Evolutionary conservation across 2,888 invertebrate species (phyloP), one percentile per base, ranked within the genome.

Genomic region (Orthonychiurus folsomi): DNA sequence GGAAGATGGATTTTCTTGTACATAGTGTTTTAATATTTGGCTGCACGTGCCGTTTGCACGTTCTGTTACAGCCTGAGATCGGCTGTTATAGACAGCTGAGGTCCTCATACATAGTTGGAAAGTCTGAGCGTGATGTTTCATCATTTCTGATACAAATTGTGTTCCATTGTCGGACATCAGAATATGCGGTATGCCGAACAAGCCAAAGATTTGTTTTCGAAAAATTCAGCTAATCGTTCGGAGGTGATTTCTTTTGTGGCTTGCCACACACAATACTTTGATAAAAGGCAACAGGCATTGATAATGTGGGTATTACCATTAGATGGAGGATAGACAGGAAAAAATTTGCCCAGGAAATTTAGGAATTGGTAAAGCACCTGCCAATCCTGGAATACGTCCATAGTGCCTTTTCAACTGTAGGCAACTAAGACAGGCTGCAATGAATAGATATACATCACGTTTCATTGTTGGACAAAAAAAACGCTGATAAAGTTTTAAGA

Each of bases 341-440:
- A 12, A 15, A 24, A 55, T 55, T 55, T 55, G 21, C 2, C 9
- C 9, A 23, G 24, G 25, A 55, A 23, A 55, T 3, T 20, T 3
- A 15, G 55, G 55, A 24, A 55, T 55, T 15, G 55, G 55, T n/a
- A 55, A 5, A 5, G 55, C 25, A 3, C 55, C 55, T 5, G 25
- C 3, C 5, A 15, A 9, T 20, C 55, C 55, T 55, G 55, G 55
- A 24, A 23, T 52, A 3, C 5, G 12, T 55, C 21, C 55, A 15
- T 55, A 25, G 25, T 20, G 21, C 3, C 25, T 3, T 25, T 24
- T 15, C 55, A 55, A 23, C 5, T 23, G 5, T 9, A 21, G 3
- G 23, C 52, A 52, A 20, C 20, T 21, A 5, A 9, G 21, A 55
- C 55, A 55, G 18, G 21, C 25, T 5, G 3, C 3, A 15, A 55